Conservation (phyloP, 2,113 vertebrate species). For the Ifrita kowaldi region DNA sequence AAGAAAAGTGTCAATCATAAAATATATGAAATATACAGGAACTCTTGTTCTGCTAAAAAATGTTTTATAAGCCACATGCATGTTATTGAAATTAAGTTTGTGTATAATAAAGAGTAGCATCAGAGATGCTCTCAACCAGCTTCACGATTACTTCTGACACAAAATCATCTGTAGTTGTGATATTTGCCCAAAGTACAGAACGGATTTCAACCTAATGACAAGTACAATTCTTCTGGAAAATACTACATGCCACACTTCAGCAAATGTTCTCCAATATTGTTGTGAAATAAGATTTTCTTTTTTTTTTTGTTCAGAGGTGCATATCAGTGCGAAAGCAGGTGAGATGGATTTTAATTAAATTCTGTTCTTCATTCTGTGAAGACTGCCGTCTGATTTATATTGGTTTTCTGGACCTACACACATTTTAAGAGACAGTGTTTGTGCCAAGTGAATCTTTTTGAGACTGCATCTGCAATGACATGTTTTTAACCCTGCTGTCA, state of each 20-base stretch:
- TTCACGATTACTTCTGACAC: neutral
- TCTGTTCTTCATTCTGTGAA: neutral
- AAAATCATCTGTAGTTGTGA: neutral
- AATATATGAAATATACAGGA: neutral
- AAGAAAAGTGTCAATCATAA: neutral
- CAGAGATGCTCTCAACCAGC: neutral
- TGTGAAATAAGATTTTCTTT: neutral
- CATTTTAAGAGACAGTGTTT: neutral
- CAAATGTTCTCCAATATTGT: neutral
- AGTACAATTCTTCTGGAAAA: neutral
- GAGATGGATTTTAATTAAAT: constrained; percentile 3
- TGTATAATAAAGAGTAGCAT: neutral
- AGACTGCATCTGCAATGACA: neutral
- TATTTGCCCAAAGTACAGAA: neutral
- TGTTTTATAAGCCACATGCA: neutral
- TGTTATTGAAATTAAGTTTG: neutral
- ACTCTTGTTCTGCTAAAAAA: neutral
- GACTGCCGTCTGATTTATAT: neutral
- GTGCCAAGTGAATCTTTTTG: neutral
- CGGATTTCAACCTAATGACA: neutral
- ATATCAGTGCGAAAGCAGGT: neutral
- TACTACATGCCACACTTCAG: neutral
- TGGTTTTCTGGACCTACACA: neutral
- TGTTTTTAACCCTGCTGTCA: neutral
- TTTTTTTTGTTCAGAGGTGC: neutral